phyloP scores from a whole-genome alignment of 2,888 invertebrate species.

The Lepas anatifera region DNA sequence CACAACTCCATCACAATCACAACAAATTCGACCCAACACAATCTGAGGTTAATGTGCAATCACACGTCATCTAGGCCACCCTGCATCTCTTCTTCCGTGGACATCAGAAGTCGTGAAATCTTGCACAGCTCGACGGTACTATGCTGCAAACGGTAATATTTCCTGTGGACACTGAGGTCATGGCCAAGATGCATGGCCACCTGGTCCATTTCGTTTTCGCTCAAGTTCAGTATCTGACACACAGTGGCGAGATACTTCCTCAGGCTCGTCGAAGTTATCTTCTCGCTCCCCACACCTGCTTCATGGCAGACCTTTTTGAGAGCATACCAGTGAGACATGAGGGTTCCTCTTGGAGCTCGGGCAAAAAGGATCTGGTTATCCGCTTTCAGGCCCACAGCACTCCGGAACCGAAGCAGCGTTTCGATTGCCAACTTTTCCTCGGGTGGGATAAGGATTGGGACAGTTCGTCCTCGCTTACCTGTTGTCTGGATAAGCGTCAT shows the following conservation, averaged over 20 bases:
- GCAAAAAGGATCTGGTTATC: not conserved
- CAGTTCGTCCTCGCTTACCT: not conserved
- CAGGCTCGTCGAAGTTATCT: not conserved
- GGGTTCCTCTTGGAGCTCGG: not conserved
- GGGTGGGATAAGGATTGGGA: not conserved
- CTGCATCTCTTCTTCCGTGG: not conserved
- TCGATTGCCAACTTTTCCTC: not conserved
- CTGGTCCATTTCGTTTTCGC: not conserved
- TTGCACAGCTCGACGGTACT: not conserved
- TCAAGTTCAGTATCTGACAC: not conserved
- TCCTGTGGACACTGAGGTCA: not conserved
- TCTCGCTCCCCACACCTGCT: not conserved
- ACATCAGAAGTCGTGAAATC: not conserved
- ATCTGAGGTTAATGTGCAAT: too few relatives aligned
- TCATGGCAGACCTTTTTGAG: not conserved
- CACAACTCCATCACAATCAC: too few relatives aligned
- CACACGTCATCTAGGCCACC: not conserved
- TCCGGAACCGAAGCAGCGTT: not conserved
- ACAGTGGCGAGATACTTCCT: not conserved
- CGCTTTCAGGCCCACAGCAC: not conserved
- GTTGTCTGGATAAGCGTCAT: not conserved
- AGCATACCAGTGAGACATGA: not conserved
- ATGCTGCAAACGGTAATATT: not conserved
- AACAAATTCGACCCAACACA: too few relatives aligned
- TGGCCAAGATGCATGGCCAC: not conserved